phyloP scores from a whole-genome alignment of 1,140 invertebrate genomes.

The Ptiloglossa arizonensis region DNA sequence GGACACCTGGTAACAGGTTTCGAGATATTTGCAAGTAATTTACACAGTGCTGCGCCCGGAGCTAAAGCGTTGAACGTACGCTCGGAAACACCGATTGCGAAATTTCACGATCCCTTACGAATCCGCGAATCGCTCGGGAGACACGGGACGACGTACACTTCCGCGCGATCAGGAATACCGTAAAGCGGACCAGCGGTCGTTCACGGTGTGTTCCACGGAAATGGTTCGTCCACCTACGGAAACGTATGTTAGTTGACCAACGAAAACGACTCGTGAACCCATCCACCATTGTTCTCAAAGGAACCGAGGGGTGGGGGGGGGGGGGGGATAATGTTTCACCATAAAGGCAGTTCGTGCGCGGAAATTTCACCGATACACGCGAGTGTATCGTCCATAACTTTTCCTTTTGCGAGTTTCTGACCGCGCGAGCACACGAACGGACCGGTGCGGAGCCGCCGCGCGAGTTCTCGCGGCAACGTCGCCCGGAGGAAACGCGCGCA shows the following conservation, averaged over 20 bases:
- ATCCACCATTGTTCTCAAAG: not conserved
- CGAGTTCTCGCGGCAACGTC: not conserved
- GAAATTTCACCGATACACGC: not conserved
- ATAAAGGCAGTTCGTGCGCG: not conserved
- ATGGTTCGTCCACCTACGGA: not conserved
- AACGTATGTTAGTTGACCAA: not conserved
- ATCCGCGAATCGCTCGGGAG: too few relatives aligned
- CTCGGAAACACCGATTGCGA: too few relatives aligned
- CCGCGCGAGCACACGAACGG: not conserved
- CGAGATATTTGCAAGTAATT: too few relatives aligned
- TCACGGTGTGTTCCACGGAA: not conserved
- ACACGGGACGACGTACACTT: not conserved
- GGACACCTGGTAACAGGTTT: too few relatives aligned
- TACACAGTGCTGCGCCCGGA: too few relatives aligned
- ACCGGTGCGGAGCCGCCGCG: not conserved
- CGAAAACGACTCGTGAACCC: not conserved
- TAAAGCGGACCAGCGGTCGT: not conserved
- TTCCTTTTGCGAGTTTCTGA: not conserved
- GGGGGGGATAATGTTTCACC: too few relatives aligned
- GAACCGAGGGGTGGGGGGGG: too few relatives aligned
- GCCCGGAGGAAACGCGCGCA: not conserved
- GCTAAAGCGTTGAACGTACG: too few relatives aligned
- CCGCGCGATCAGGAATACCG: not conserved
- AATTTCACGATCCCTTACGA: too few relatives aligned
- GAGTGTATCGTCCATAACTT: not conserved